phyloP scores from a whole-genome alignment of 1,140 invertebrate species.

The Caenorhabditis latens region DNA sequence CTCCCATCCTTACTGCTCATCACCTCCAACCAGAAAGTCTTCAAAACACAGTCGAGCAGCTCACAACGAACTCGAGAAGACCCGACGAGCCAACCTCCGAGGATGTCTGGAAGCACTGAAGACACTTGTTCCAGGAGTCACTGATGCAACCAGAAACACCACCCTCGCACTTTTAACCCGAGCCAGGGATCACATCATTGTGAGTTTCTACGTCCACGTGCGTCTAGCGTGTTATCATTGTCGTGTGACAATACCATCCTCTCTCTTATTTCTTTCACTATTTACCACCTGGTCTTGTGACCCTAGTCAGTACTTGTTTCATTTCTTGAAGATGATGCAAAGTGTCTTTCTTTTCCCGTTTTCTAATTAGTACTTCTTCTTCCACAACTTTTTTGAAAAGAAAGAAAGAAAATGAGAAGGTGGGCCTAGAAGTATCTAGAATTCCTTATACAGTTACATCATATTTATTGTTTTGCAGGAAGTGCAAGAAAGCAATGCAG shows the following conservation, averaged over 20 bases:
- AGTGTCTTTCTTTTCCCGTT: constrained; percentile 20
- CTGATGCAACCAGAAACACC: constrained; percentile 73
- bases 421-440: too few relatives aligned
- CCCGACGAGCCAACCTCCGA: constrained; percentile 75
- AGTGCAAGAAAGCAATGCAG: constrained; percentile 26
- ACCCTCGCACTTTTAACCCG: constrained; percentile 75
- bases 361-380: constrained; percentile 18
- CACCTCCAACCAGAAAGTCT: constrained; percentile 29
- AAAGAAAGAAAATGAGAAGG: not conserved
- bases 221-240: constrained; percentile 51
- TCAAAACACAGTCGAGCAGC: constrained; percentile 70
- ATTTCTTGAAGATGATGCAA: constrained; percentile 48
- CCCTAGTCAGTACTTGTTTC: constrained; percentile 11
- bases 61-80: constrained; percentile 77
- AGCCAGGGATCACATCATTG: constrained; percentile 75
- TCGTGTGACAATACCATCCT: constrained; percentile 48
- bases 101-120: constrained; percentile 73
- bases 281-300: constrained; percentile 43
- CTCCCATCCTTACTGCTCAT: constrained; percentile 38
- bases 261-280: constrained; percentile 12
- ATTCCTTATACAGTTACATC: not conserved
- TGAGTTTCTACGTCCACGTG: constrained; percentile 65
- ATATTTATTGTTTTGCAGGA: constrained; percentile 16
- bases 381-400: not conserved
- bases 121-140: constrained; percentile 72